Percentiles rank a stretch among this genome's conserved stretches.
Evolutionary conservation across 2,888 invertebrate genomes (phyloP).

Genomic region (Drosophila limbata): DNA sequence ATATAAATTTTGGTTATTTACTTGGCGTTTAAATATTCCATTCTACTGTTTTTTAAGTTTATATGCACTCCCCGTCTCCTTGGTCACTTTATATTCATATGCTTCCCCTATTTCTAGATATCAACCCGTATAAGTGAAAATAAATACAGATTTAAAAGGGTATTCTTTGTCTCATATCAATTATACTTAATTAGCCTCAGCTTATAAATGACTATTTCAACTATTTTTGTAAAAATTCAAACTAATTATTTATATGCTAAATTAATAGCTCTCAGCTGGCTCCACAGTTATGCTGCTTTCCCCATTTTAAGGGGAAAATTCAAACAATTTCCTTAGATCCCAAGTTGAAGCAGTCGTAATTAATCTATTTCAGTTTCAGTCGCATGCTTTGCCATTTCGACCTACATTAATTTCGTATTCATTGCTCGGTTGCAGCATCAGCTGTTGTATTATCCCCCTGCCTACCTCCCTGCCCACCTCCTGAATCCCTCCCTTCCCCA

Average conservation of each 20-base stretch:
- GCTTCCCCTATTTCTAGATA: too few relatives aligned
- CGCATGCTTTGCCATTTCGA: conserved; percentile 73
- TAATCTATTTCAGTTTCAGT: conserved; percentile 77
- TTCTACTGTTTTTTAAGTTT: too few relatives aligned
- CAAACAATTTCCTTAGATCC: conserved; percentile 24
- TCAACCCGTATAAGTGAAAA: too few relatives aligned
- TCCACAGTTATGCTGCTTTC: not conserved
- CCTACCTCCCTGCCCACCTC: accelerated
- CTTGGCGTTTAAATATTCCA: too few relatives aligned
- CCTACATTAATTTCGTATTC: conserved; percentile 79
- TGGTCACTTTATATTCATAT: too few relatives aligned
- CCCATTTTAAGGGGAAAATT: not conserved
- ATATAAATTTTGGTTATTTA: too few relatives aligned
- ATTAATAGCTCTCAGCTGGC: conserved; percentile 55
- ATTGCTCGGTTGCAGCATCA: conserved; percentile 71
- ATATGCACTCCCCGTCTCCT: too few relatives aligned
- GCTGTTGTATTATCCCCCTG: conserved; percentile 46
- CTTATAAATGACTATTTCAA: conserved; percentile 15
- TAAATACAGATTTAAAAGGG: not conserved
- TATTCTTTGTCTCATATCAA: conserved; percentile 1
- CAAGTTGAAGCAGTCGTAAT: conserved; percentile 58
- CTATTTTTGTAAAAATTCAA: conserved; percentile 41
- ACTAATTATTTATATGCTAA: conserved; percentile 48
- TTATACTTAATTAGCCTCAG: conserved; percentile 17
- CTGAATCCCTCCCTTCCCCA: not conserved